These are phyloP conservation scores for Rhineura floridana DNA, from an alignment of 2,113 vertebrate species.

Conservation along the genomic window DNA sequence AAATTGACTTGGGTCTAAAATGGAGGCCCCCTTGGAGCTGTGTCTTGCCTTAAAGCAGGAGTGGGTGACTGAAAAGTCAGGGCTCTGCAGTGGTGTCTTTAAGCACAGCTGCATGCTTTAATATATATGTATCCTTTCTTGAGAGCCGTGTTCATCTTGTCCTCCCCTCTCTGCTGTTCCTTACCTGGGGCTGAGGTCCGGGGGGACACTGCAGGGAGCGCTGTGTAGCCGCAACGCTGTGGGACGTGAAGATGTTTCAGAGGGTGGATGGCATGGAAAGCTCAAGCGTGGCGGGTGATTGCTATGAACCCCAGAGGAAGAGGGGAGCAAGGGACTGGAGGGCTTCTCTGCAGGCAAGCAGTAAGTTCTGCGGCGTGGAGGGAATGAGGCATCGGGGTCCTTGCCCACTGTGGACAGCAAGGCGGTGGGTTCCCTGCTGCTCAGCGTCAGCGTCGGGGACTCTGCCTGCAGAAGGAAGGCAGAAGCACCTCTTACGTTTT, in stretches of 20 bases:
- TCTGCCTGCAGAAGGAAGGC: conserved; percentile 39
- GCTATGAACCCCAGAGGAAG: neutral
- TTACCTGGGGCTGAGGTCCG: conserved; percentile 75
- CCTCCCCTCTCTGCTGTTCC: neutral
- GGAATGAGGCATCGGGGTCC: conserved; percentile 39
- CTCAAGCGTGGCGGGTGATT: neutral
- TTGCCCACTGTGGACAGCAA: conserved; percentile 64
- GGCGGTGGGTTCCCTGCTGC: conserved; percentile 52
- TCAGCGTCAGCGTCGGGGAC: conserved; percentile 57
- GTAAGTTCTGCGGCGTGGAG: conserved; percentile 25
- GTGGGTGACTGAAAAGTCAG: too few relatives aligned
- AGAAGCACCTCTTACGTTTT: neutral
- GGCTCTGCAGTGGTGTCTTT: neutral
- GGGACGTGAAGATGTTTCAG: conserved; percentile 52
- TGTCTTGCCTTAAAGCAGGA: too few relatives aligned
- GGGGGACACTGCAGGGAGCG: conserved; percentile 62
- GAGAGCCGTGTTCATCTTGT: too few relatives aligned
- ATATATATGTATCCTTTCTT: too few relatives aligned
- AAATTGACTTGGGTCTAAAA: neutral
- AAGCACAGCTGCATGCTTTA: neutral
- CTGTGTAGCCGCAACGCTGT: conserved; percentile 55
- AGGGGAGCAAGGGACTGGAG: conserved; percentile 61
- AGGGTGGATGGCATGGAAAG: conserved; percentile 9
- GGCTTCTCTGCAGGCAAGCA: conserved; percentile 35
- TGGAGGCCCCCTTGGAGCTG: too few relatives aligned